A percentile compares a stretch with the other conserved stretches of the same genome.
These are phyloP conservation scores for Drosophila macrospina DNA, from an alignment of 2,888 invertebrate genomes.

Conservation along the genomic window DNA sequence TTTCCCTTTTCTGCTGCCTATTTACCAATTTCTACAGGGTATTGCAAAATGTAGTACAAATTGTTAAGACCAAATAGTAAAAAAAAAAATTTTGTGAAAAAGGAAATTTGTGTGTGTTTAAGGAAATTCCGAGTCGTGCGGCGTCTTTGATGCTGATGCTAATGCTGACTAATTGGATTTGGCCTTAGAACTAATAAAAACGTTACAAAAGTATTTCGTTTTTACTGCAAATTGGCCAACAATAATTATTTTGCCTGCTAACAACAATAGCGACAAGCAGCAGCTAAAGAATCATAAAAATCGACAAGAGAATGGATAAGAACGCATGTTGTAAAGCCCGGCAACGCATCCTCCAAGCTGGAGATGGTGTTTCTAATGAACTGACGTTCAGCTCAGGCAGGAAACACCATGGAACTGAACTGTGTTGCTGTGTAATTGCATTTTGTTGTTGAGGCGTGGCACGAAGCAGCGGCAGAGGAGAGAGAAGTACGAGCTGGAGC, in stretches of 20 bases:
- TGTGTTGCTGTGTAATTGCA: slow-evolving; percentile 44
- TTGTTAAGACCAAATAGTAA: background rate
- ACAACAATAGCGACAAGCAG: slow-evolving; percentile 28
- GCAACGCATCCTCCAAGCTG: background rate
- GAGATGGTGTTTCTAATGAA: slow-evolving; percentile 33
- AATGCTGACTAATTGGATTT: slow-evolving; percentile 78
- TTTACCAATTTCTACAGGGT: background rate
- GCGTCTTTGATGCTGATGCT: slow-evolving; percentile 66
- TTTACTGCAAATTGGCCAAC: slow-evolving; percentile 79
- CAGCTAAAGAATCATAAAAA: slow-evolving; percentile 58
- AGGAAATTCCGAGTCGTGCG: slow-evolving; percentile 43
- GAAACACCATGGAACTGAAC: slow-evolving; percentile 22
- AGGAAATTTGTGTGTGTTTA: slow-evolving; percentile 20
- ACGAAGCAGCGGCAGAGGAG: background rate
- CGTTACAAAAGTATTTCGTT: slow-evolving; percentile 73
- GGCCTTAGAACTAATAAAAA: slow-evolving; percentile 73
- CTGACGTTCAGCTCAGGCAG: slow-evolving; percentile 14
- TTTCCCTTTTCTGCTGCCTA: background rate
- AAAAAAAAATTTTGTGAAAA: slow-evolving; percentile 12
- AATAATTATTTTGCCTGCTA: slow-evolving; percentile 71
- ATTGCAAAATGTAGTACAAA: background rate
- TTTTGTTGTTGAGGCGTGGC: slow-evolving; percentile 24
- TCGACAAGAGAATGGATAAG: slow-evolving; percentile 19
- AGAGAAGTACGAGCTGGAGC: background rate
- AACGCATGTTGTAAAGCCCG: slow-evolving; percentile 19